These are phyloP conservation scores for Nothura maculosa DNA, from an alignment of 2,797 vertebrate species.

Conservation along the genomic window DNA sequence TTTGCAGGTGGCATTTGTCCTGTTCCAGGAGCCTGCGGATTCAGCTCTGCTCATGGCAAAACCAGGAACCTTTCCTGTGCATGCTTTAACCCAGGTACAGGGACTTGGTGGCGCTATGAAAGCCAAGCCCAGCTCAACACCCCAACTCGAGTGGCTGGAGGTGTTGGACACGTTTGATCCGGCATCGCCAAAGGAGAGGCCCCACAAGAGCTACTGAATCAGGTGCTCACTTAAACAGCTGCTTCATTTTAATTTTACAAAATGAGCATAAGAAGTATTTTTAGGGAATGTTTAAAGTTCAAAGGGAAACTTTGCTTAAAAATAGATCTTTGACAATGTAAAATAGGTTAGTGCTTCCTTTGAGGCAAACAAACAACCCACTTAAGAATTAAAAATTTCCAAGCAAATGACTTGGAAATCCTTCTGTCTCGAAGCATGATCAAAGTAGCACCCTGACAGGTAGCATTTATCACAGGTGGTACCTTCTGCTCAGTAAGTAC, in stretches of 20 bases:
- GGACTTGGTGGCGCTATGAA: background rate
- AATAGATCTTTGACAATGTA: constrained; percentile 74
- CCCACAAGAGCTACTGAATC: constrained; percentile 52
- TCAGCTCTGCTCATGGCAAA: too few relatives aligned
- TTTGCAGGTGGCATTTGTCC: background rate
- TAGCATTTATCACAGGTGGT: constrained; percentile 69
- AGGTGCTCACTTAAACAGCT: constrained; percentile 34
- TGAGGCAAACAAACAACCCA: constrained; percentile 72
- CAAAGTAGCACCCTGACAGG: constrained; percentile 72
- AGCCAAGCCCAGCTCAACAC: background rate
- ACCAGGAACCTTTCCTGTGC: too few relatives aligned
- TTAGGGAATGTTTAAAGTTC: constrained; percentile 71
- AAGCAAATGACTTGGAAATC: constrained; percentile 72
- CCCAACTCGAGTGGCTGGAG: constrained; percentile 25
- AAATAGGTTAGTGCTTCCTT: constrained; percentile 76
- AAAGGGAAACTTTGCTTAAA: constrained; percentile 76
- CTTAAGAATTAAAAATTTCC: constrained; percentile 73
- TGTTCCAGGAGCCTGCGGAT: background rate
- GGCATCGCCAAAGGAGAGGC: constrained; percentile 9
- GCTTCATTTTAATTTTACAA: constrained; percentile 68
- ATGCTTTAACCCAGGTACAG: background rate
- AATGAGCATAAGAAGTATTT: constrained; percentile 72
- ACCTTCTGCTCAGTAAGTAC: constrained; percentile 55
- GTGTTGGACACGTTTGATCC: constrained; percentile 14
- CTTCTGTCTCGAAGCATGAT: constrained; percentile 56